Evolutionary conservation across 2,113 vertebrate species (phyloP), one percentile per base, ranked within the genome.

Genomic region (Zeus faber): DNA sequence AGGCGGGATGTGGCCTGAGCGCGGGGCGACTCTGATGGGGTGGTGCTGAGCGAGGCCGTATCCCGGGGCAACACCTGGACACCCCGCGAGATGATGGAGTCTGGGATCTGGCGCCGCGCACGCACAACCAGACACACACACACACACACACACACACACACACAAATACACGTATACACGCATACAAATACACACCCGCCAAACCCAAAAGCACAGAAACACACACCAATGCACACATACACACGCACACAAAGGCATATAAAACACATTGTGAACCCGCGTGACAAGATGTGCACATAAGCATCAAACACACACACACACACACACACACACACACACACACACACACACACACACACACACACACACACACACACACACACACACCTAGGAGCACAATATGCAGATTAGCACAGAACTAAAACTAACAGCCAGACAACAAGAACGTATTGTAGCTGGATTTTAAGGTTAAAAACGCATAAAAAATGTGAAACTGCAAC

Each of bases 1-100:
- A 99, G 95, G 76, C 97, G 96, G 64, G 97, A 99, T 56, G 97
- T 98, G 81, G 96, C 96, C 88, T 99, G 96, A 75, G 96, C 96
- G 55, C 95, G 95, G 56, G 97, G 97, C 6, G 97, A 99, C 89
- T 99, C 95, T 10, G 97, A 99, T 72, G 97, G 97, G 67, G 96
- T 99, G 87, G 95, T 99, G 80, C 96, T 99, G 75, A 99, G 94
- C 62, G 97, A 99, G 26, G 97, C 94, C 33, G 95, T 98, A 54
- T 99, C 96, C 86, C 95, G 90, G 82, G 96, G 95, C 67, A 99
- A 91, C 83, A 98, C 96, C 91, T 99, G 97, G 80, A 99, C 95
- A 58, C 97, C 97, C 88, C 95, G 94, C 63, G 97, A 99, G 74
- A 97, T 97, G 70, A 99, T 99, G 89, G 95, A 95, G 83, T 99